Evolutionary conservation across 1,140 invertebrate species (phyloP).

Genomic region (Aphelinus certus): DNA sequence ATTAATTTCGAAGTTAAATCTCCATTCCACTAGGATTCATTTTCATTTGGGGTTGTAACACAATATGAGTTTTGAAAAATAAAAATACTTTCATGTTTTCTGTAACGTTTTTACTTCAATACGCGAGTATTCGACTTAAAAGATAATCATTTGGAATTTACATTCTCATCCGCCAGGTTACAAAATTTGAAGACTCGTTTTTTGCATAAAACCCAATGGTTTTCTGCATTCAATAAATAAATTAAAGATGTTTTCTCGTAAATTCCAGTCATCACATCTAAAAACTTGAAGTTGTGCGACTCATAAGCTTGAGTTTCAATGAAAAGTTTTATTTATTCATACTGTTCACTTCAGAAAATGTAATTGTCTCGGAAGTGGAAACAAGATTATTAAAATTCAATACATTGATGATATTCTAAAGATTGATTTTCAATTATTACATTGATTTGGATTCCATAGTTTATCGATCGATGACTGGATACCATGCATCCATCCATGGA

Average conservation of each 20-base stretch:
- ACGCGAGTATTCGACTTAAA: conserved; percentile 25
- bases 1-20: too few relatives aligned
- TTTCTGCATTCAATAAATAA: not conserved
- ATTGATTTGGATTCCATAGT: not conserved
- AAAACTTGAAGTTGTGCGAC: conserved; percentile 10
- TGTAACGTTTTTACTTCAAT: conserved; percentile 28
- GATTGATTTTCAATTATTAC: not conserved
- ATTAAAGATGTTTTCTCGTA: not conserved
- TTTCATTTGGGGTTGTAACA: too few relatives aligned
- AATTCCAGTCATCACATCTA: not conserved
- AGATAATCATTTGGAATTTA: conserved; percentile 25
- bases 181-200: conserved; percentile 20
- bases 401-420: not conserved
- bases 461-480: not conserved
- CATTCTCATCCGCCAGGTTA: conserved; percentile 16
- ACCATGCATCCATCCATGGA: not conserved
- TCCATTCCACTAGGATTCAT: too few relatives aligned
- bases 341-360: not conserved
- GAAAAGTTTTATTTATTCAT: not conserved
- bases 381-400: not conserved
- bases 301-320: not conserved
- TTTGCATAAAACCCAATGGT: conserved; percentile 10
- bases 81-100: not conserved
- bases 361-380: not conserved
- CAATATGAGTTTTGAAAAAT: too few relatives aligned